Evolutionary conservation across 2,888 invertebrate genomes (phyloP).

Genomic region (Leptinotarsa haldemani): DNA sequence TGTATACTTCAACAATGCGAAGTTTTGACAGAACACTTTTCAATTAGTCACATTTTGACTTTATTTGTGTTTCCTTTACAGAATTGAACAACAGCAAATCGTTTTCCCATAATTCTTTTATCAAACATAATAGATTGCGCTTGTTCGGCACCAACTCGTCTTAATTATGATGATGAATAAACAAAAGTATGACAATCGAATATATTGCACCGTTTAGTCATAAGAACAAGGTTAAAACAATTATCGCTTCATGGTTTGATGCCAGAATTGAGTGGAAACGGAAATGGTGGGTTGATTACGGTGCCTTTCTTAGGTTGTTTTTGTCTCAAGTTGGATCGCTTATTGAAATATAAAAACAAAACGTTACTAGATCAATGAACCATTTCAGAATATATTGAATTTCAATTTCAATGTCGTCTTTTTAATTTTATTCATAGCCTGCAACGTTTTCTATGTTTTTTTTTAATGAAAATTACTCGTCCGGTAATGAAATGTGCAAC

Average conservation of each 20-base stretch:
- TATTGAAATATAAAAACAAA: slow-evolving; percentile 7
- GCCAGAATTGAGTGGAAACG: slow-evolving; percentile 36
- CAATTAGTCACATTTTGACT: too few relatives aligned
- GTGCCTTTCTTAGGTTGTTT: slow-evolving; percentile 6
- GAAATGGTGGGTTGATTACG: slow-evolving; percentile 26
- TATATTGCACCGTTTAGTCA: slow-evolving; percentile 28
- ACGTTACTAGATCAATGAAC: neutral
- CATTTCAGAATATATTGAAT: too few relatives aligned
- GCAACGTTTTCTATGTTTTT: too few relatives aligned
- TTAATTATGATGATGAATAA: slow-evolving; percentile 30
- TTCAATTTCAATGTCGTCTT: too few relatives aligned
- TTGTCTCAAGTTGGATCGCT: slow-evolving; percentile 3
- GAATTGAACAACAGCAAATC: slow-evolving; percentile 7
- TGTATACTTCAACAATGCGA: too few relatives aligned
- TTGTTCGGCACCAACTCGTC: slow-evolving; percentile 32
- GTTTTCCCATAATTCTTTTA: slow-evolving; percentile 32
- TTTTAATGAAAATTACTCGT: too few relatives aligned
- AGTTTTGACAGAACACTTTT: too few relatives aligned
- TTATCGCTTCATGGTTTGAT: slow-evolving; percentile 36
- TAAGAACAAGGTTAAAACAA: slow-evolving; percentile 37
- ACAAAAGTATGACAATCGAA: slow-evolving; percentile 34
- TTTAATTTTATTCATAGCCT: too few relatives aligned
- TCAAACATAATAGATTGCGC: slow-evolving; percentile 1
- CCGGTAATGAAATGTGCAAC: too few relatives aligned
- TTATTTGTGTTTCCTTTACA: neutral